Evolutionary conservation across 2,888 invertebrate species (phyloP).

Genomic region (Trichacis sp.): DNA sequence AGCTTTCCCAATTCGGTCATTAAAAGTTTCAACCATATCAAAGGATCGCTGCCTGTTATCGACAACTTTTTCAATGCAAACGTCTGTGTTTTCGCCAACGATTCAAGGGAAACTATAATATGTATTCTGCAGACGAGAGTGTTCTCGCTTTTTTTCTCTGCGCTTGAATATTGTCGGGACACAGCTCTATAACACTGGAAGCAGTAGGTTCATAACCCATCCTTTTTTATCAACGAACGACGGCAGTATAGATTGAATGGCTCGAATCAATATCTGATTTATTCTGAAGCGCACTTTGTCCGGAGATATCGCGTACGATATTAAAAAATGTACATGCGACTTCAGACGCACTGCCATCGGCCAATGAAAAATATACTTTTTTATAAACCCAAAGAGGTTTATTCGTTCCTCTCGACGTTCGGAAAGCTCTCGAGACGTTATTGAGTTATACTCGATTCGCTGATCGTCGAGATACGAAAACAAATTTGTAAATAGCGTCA

Average conservation of each 20-base stretch:
- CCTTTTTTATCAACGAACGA: constrained; percentile 41
- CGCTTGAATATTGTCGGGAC: not conserved
- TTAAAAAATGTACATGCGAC: constrained; percentile 41
- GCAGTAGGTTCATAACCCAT: constrained; percentile 40
- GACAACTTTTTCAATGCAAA: too few species aligned
- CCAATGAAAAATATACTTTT: constrained; percentile 43
- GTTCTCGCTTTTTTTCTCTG: constrained; percentile 27
- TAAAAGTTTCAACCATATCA: too few species aligned
- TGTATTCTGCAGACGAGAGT: constrained; percentile 14
- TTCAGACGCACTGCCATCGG: constrained; percentile 33
- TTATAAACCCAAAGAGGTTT: constrained; percentile 30
- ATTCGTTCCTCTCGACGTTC: constrained; percentile 19
- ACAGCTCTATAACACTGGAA: constrained; percentile 27
- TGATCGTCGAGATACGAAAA: constrained; percentile 19
- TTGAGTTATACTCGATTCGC: constrained; percentile 34
- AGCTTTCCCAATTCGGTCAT: too few species aligned
- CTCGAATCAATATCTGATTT: constrained; percentile 56
- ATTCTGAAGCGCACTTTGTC: constrained; percentile 49
- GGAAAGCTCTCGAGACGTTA: constrained; percentile 23
- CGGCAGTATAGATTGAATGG: constrained; percentile 49
- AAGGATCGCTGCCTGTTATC: too few species aligned
- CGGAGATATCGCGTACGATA: constrained; percentile 41
- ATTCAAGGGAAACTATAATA: constrained; percentile 14
- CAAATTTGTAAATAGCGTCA: not conserved
- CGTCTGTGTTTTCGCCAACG: not conserved